Conservation (phyloP, 2,113 vertebrate genomes). For the Clarias batrachus region DNA sequence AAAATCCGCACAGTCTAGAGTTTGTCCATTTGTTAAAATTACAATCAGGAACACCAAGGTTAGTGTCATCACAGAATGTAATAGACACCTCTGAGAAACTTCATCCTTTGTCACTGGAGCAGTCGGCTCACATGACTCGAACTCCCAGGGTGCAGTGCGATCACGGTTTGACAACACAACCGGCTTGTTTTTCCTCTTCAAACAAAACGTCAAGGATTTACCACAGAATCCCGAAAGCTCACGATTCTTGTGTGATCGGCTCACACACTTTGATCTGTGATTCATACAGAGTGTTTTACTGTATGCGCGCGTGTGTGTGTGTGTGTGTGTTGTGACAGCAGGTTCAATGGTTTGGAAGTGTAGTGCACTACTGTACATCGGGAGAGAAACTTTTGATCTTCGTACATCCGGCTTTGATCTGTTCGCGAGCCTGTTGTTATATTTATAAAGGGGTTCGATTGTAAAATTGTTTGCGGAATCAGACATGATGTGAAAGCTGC, state of each 20-base stretch:
- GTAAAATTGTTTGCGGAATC: no score
- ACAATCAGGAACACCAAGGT: no score
- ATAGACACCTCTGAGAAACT: neutral
- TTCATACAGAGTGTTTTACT: neutral
- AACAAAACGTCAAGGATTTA: neutral
- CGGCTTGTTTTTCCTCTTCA: neutral
- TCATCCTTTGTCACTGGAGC: neutral
- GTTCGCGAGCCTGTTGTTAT: neutral
- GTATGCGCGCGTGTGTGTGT: neutral
- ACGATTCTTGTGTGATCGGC: neutral
- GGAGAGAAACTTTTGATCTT: neutral
- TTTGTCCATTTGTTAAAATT: no score
- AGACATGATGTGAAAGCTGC: neutral
- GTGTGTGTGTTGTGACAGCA: neutral
- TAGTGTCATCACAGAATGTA: neutral
- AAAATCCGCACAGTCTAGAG: no score
- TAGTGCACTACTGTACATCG: neutral
- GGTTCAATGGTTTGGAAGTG: neutral
- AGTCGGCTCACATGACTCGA: conserved; percentile 36
- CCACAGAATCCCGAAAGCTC: neutral
- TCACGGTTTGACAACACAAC: conserved; percentile 20
- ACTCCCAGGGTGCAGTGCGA: conserved; percentile 47
- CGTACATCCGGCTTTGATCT: neutral
- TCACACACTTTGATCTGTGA: no score
- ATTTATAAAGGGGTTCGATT: no score